Base-by-base conservation (phyloP, 2,888 invertebrate species). In the Andrena trimmerana region DNA sequence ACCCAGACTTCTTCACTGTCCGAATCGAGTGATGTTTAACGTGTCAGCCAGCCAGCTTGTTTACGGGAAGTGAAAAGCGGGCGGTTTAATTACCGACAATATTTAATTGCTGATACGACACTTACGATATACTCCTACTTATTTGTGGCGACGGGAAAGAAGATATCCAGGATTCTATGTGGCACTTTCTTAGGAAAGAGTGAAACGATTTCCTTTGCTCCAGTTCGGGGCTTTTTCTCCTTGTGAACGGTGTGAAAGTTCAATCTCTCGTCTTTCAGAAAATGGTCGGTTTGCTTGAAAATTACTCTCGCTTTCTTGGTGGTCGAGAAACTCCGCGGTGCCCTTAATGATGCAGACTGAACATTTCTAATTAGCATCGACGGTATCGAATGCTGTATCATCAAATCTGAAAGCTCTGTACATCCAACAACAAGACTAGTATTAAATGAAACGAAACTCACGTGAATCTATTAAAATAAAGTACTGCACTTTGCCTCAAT, bases 191-290 rank as follows among this genome's bases (percentile, higher is more conserved):
- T 36, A 16, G 36, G 48, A 31, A 59, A 60, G 24, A 70, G 65
- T 42, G 79, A 52, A 70, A 80, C 79, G 36, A 48, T 78, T 78
- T 80, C 79, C 79, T 78, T 50, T 52, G 70, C 50, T 50, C 78
- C n/a, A 42, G 42, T 54, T 62, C 24, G 13, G 10, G 36, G 50
- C 13, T 65, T 48, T 27, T 62, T 50, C 50, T 65, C 10, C 8
- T 6, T 48, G 27, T 20, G 20, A 60, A 31, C 20, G 36, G 42
- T 36, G 70, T 70, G 79, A 78, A 79, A 78, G 78, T 78, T 65
- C 50, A 57, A 78, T 70, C 69, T 78, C n/a, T 48, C 33, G 5
- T 10, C 29, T 60, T 60, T 52, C 13, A 52, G 1, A 31, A 24
- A 74, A 74, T 24, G 36, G 29, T 7, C n/a, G 27, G 31, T 60